phyloP scores from a whole-genome alignment of 1,140 invertebrate genomes.

The Octopus bimaculoides region DNA sequence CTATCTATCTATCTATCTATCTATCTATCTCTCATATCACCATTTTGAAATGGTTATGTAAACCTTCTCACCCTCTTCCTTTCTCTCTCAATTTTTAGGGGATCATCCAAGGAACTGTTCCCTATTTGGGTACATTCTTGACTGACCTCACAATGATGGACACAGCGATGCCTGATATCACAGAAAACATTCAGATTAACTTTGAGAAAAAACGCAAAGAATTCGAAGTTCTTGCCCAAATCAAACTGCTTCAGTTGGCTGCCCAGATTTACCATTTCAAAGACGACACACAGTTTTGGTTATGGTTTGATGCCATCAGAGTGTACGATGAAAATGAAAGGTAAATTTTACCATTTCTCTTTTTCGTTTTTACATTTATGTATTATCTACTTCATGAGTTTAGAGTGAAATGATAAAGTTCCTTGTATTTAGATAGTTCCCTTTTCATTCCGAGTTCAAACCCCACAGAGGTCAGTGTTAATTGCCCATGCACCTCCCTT shows the following conservation, averaged over 20 bases:
- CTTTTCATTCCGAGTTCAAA: neutral
- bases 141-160: constrained; percentile 99
- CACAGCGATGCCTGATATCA: constrained; percentile 84
- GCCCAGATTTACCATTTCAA: constrained; percentile 92
- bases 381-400: no score
- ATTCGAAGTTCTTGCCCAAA: constrained; percentile 96
- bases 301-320: constrained; percentile 88
- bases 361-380: no score
- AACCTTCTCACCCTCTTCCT: neutral
- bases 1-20: neutral
- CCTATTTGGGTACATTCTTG: constrained; percentile 96
- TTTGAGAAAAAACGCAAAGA: constrained; percentile 98
- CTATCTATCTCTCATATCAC: neutral
- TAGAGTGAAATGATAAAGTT: no score
- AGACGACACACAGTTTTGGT: constrained; percentile 79
- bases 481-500: no score
- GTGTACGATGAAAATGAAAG: constrained; percentile 88
- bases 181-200: constrained; percentile 79
- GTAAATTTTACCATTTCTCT: constrained; percentile 55
- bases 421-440: neutral
- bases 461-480: no score
- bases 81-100: constrained; percentile 36
- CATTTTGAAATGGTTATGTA: neutral
- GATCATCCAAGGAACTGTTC: constrained; percentile 84
- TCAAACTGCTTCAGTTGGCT: constrained; percentile 88